These are phyloP conservation scores for Allophyes oxyacanthae DNA, from an alignment of 2,888 invertebrate genomes.

Conservation along the genomic window DNA sequence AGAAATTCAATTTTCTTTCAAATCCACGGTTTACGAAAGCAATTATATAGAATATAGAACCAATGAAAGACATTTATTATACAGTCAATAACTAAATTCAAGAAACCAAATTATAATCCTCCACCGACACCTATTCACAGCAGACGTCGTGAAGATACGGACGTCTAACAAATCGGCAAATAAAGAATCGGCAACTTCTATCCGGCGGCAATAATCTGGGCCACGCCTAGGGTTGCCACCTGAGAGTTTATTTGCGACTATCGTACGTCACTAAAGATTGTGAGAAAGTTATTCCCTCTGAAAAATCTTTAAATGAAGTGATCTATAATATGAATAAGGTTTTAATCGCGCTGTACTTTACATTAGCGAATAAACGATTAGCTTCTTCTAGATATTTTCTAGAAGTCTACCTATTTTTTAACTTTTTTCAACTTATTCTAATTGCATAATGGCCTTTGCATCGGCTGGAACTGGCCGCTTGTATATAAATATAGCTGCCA, in stretches of 20 bases:
- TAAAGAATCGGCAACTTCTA: constrained; percentile 55
- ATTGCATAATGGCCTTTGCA: no score
- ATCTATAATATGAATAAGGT: no score
- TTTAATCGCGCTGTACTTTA: no score
- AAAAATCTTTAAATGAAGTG: no score
- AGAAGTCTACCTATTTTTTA: no score
- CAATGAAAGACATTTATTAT: neutral
- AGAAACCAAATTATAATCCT: constrained; percentile 24
- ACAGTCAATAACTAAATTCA: constrained; percentile 1
- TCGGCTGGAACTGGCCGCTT: no score
- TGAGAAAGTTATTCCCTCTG: neutral
- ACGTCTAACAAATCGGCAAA: constrained; percentile 55
- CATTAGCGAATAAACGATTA: no score
- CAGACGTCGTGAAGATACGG: constrained; percentile 47
- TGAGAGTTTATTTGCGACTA: constrained; percentile 10
- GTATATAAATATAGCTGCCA: no score
- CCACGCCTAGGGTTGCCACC: constrained; percentile 38
- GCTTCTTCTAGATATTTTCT: no score
- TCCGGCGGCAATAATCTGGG: constrained; percentile 49
- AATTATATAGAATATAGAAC: no score
- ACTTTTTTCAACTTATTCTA: no score
- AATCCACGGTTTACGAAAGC: no score
- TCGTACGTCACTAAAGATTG: neutral
- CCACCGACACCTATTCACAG: constrained; percentile 33
- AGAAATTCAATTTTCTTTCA: neutral